These are phyloP conservation scores for Sinohyriopsis cumingii DNA, from an alignment of 2,888 invertebrate species.

Conservation along the genomic window DNA sequence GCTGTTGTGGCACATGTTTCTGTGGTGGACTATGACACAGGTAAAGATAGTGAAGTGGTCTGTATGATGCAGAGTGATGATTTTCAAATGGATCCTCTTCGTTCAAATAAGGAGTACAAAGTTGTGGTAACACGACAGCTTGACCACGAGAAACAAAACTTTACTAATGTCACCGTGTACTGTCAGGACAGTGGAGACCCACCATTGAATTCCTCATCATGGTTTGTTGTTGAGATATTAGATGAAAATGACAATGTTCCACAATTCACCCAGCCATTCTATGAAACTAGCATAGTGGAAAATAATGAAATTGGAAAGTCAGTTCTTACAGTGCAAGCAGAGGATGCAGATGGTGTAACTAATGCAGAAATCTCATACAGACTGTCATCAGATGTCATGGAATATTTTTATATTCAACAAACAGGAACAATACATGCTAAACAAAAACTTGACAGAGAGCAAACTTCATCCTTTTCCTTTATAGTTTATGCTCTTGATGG, in stretches of 20 bases:
- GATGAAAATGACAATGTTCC: constrained; percentile 37
- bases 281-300: constrained; percentile 23
- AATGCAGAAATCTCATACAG: constrained; percentile 26
- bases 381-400: constrained; percentile 16
- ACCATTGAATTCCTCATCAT: constrained; percentile 17
- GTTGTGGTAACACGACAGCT: constrained; percentile 72
- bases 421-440: constrained; percentile 24
- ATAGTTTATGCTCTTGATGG: constrained; percentile 27
- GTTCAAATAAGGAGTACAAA: constrained; percentile 54
- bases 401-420: constrained; percentile 18
- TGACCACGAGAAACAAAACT: constrained; percentile 49
- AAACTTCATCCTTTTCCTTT: constrained; percentile 19
- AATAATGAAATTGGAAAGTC: constrained; percentile 18
- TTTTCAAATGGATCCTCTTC: constrained; percentile 51
- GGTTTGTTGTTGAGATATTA: constrained; percentile 21
- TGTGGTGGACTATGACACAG: constrained; percentile 57
- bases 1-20: constrained; percentile 57
- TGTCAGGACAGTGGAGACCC: constrained; percentile 34
- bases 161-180: constrained; percentile 27
- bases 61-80: constrained; percentile 41
- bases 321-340: constrained; percentile 26
- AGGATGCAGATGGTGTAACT: constrained; percentile 25
- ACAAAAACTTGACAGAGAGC: constrained; percentile 30
- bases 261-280: constrained; percentile 17
- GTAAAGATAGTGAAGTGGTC: constrained; percentile 70